Evolutionary conservation across 2,113 vertebrate species (phyloP).

Genomic region (Furnarius figulus): DNA sequence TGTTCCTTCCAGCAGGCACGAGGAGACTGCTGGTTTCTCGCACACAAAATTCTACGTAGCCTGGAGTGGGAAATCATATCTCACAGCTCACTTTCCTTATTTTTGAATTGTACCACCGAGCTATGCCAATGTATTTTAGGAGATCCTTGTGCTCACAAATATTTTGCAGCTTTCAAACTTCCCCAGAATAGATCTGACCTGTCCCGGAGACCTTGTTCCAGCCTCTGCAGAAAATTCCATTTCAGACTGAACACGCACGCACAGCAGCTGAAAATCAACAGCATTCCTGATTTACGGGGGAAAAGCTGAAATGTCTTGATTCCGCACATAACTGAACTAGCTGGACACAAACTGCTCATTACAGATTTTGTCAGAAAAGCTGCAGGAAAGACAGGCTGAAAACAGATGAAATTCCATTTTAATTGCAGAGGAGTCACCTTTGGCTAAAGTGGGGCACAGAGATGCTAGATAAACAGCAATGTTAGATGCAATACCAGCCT

Average conservation of each 20-base stretch:
- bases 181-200: not conserved
- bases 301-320: not conserved
- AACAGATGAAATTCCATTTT: not conserved
- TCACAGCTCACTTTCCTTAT: not conserved
- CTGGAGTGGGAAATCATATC: not conserved
- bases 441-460: not conserved
- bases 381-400: not conserved
- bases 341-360: not conserved
- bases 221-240: not conserved
- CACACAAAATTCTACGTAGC: not conserved
- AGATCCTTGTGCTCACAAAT: not conserved
- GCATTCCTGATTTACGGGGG: not conserved
- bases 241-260: not conserved
- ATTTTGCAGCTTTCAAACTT: not conserved
- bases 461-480: not conserved
- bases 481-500: not conserved
- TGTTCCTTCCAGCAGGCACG: not conserved
- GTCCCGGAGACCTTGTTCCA: not conserved
- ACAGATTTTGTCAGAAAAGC: not conserved
- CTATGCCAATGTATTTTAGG: not conserved
- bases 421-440: not conserved
- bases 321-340: accelerated
- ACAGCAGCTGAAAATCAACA: not conserved
- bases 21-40: not conserved
- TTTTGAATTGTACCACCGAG: not conserved